Percentiles rank a stretch among this genome's conserved stretches.
Conservation (phyloP, 1,140 invertebrate species). For the Panagrolaimus sp. region DNA sequence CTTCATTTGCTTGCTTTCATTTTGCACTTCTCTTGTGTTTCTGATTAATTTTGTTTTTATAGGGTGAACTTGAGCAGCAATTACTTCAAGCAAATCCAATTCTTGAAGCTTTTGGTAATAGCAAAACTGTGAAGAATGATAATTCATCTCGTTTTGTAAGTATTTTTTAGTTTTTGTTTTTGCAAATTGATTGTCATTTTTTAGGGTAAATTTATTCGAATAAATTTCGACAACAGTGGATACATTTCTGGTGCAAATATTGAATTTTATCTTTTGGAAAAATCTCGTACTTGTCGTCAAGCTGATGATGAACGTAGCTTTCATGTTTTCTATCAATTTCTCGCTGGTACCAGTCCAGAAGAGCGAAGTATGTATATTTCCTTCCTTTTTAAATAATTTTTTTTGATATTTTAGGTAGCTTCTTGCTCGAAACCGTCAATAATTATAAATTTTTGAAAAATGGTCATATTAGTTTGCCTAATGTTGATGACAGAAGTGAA, state of each 20-base stretch:
- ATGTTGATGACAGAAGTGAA: conserved; percentile 86
- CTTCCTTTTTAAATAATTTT: neutral
- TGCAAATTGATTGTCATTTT: too few relatives aligned
- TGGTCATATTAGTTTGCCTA: conserved; percentile 73
- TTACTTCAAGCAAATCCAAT: conserved; percentile 97
- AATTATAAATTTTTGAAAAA: conserved; percentile 64
- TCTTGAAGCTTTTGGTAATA: conserved; percentile 96
- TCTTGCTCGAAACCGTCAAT: neutral
- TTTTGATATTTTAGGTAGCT: neutral
- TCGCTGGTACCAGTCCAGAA: conserved; percentile 66
- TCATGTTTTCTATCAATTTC: conserved; percentile 97
- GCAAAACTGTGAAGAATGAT: conserved; percentile 98
- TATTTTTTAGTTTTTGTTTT: conserved; percentile 56
- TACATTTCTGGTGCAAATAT: conserved; percentile 98
- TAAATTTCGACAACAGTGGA: conserved; percentile 96
- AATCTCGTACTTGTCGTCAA: conserved; percentile 94
- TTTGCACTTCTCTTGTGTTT: conserved; percentile 82
- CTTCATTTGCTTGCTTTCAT: too few relatives aligned
- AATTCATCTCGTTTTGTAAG: conserved; percentile 99
- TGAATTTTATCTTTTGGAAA: conserved; percentile 81
- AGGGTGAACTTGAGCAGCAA: conserved; percentile 97
- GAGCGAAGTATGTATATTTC: conserved; percentile 31
- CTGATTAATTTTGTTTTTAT: conserved; percentile 50
- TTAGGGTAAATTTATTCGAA: conserved; percentile 98
- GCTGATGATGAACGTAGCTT: conserved; percentile 92